Conservation (phyloP, 2,113 vertebrate genomes). For the Poecile atricapillus region DNA sequence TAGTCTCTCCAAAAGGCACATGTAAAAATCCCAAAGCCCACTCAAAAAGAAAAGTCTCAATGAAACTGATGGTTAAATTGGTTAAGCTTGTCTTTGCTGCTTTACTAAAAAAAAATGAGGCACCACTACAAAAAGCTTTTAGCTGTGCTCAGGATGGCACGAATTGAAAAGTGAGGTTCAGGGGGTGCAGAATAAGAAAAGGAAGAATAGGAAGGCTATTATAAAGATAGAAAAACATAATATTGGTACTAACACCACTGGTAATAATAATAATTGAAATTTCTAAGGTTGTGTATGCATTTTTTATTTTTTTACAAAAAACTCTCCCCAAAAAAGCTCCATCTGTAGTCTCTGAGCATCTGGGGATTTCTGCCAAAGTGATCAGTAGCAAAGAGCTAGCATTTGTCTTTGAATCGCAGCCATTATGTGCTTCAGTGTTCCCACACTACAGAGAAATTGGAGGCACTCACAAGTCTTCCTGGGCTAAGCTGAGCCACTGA, state of each 20-base stretch:
- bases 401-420: constrained; percentile 12
- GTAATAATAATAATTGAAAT: not conserved
- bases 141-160: not conserved
- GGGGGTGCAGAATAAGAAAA: not conserved
- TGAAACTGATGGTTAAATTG: not conserved
- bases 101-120: not conserved
- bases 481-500: not conserved
- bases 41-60: not conserved
- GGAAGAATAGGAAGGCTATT: not conserved
- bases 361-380: constrained; percentile 28
- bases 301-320: not conserved
- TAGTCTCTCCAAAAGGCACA: not conserved
- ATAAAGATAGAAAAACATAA: not conserved
- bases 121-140: not conserved
- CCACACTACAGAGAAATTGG: not conserved
- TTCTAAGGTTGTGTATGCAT: not conserved
- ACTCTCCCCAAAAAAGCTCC: not conserved
- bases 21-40: not conserved
- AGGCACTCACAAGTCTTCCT: not conserved
- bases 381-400: constrained; percentile 27
- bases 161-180: not conserved
- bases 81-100: not conserved
- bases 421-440: constrained; percentile 13
- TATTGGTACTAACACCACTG: not conserved
- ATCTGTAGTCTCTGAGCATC: constrained; percentile 36